Evolutionary conservation across 2,888 invertebrate species (phyloP), one percentile per base, ranked within the genome.

Genomic region (Stictocephala bisonia): DNA sequence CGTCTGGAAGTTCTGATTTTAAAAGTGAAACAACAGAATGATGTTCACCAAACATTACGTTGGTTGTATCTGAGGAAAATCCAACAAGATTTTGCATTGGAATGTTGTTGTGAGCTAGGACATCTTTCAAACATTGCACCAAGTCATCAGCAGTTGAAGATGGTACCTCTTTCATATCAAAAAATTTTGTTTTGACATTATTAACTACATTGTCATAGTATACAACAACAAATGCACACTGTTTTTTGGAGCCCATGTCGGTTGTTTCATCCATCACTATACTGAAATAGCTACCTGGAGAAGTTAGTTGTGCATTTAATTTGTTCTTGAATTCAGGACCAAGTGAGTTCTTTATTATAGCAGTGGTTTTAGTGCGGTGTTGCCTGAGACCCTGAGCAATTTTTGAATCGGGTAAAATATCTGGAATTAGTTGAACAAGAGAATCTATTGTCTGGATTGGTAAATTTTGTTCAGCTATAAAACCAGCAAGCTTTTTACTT

Each of bases 41-140:
- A 24, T 35, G 53, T 35, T 56, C 53, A 13, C 70, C 70, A 56
- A 56, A 31, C 53, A 70, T 70, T 3, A 70, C 70, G 56, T 70
- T 70, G 20, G 35, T 56, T 1, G 70, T 70, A 35, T 70, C 70
- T 2, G 40, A 56, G 15, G 53, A 56, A 53, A 35, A 70, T n/a
- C 53, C 56, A 15, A 70, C 35, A 3, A 53, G 20, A 53, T 70
- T 70, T 29, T 53, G 24, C 22, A 40, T 22, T 11, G 70, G 29
- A 13, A 70, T 56, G 29, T 31, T 35, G 3, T 56, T 70, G 3
- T 13, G n/a, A 0, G 13, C 35, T 15, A 70, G 11, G 4, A 35
- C 24, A 31, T 29, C 3, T 70, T 70, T 41, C 9, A 70, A 13
- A n/a, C 31, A 53, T n/a, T 3, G n/a, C 2, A 56, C 31, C 15